Percentiles rank a stretch among this genome's conserved stretches.
phyloP scores from a whole-genome alignment of 2,113 vertebrate species.

The Neopipo cinnamomea region DNA sequence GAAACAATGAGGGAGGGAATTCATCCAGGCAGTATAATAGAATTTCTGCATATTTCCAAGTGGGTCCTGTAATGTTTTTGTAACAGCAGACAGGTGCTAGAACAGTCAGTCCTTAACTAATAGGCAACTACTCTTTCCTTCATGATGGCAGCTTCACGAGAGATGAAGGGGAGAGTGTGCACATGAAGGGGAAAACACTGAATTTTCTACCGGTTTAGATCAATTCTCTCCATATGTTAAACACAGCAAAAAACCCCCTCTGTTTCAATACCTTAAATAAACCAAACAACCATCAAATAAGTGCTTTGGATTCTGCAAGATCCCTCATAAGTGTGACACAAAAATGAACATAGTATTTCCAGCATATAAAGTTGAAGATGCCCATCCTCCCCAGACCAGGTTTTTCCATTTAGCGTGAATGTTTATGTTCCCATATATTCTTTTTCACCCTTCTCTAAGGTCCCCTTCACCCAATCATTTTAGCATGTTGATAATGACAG shows the following conservation, averaged over 20 bases:
- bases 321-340: background rate
- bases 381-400: background rate
- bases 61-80: background rate
- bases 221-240: background rate
- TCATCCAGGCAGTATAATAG: background rate
- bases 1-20: background rate
- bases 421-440: background rate
- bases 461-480: background rate
- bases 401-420: background rate
- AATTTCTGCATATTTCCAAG: background rate
- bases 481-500: background rate
- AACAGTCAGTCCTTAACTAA: background rate
- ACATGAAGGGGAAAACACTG: background rate
- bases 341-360: background rate
- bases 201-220: background rate
- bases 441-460: background rate
- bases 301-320: background rate
- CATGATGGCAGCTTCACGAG: background rate
- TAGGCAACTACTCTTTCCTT: background rate
- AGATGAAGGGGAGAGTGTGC: background rate
- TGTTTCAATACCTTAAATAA: background rate
- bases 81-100: background rate
- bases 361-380: background rate
- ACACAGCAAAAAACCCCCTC: background rate
- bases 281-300: background rate